A percentile compares a stretch with the other conserved stretches of the same genome.
Conservation (phyloP, 2,888 invertebrate genomes). For the Drosophila kuntzei region DNA sequence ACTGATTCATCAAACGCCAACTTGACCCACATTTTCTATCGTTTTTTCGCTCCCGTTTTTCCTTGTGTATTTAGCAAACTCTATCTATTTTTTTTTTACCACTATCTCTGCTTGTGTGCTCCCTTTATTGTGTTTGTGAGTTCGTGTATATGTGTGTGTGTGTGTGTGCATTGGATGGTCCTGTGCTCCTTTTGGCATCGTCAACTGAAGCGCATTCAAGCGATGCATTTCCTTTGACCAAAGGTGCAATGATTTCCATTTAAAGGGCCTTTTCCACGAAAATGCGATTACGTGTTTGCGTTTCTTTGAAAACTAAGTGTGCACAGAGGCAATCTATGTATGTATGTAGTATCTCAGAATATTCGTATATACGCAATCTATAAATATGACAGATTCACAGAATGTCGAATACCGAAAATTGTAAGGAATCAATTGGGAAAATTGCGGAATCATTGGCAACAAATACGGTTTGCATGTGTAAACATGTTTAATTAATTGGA, state of each 20-base stretch:
- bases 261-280: neutral
- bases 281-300: neutral
- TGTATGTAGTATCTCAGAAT: no score
- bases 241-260: neutral
- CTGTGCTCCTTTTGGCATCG: neutral
- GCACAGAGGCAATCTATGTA: no score
- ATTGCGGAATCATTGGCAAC: neutral
- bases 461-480: conserved; percentile 19
- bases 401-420: neutral
- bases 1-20: conserved; percentile 49
- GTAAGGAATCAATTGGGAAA: neutral
- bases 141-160: neutral
- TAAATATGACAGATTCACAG: neutral
- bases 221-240: no score
- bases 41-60: conserved; percentile 8
- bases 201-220: neutral
- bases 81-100: neutral
- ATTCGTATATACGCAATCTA: neutral
- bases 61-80: conserved; percentile 1
- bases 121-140: neutral
- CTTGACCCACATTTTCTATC: conserved; percentile 57
- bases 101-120: neutral
- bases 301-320: neutral
- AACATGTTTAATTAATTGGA: conserved; percentile 31
- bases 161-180: neutral